Evolutionary conservation across 1,140 invertebrate species (phyloP).

Genomic region (Stegodyphus dumicola): DNA sequence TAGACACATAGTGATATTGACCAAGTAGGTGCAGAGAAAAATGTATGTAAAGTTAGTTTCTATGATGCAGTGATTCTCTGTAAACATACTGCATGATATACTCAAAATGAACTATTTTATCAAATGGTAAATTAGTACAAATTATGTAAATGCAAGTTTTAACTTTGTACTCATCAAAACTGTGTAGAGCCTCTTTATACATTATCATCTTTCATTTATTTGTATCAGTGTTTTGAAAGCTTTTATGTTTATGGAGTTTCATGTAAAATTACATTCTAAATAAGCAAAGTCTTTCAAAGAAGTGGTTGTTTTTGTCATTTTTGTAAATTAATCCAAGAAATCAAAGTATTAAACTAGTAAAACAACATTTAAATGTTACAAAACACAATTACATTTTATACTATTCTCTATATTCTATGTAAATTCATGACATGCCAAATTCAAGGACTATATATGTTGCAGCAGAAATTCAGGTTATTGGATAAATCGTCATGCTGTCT

Average conservation of each 20-base stretch:
- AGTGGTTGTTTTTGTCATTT: not conserved
- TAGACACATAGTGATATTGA: slow-evolving; percentile 17
- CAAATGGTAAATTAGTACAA: slow-evolving; percentile 52
- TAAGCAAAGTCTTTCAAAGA: slow-evolving; percentile 13
- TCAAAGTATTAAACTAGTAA: too few relatives aligned
- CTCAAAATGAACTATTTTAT: slow-evolving; percentile 44
- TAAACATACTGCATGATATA: slow-evolving; percentile 4
- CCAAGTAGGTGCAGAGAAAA: slow-evolving; percentile 9
- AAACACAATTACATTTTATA: too few relatives aligned
- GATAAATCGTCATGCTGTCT: too few relatives aligned
- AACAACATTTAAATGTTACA: too few relatives aligned
- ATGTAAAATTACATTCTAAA: slow-evolving; percentile 15
- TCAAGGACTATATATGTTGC: too few relatives aligned
- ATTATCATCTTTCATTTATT: slow-evolving; percentile 15
- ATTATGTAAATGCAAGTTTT: slow-evolving; percentile 52
- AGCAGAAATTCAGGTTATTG: too few relatives aligned
- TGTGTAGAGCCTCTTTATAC: slow-evolving; percentile 31
- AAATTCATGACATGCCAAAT: too few relatives aligned
- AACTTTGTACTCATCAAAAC: slow-evolving; percentile 34
- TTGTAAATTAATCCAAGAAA: too few relatives aligned
- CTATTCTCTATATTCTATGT: too few relatives aligned
- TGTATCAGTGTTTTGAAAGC: slow-evolving; percentile 1
- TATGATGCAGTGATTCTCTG: slow-evolving; percentile 22
- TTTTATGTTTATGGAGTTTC: slow-evolving; percentile 11
- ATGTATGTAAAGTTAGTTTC: slow-evolving; percentile 32